Percentiles rank a stretch among this genome's conserved stretches.
These are phyloP conservation scores for Fukomys damarensis DNA, from an alignment of 2,113 vertebrate species.

Conservation along the genomic window DNA sequence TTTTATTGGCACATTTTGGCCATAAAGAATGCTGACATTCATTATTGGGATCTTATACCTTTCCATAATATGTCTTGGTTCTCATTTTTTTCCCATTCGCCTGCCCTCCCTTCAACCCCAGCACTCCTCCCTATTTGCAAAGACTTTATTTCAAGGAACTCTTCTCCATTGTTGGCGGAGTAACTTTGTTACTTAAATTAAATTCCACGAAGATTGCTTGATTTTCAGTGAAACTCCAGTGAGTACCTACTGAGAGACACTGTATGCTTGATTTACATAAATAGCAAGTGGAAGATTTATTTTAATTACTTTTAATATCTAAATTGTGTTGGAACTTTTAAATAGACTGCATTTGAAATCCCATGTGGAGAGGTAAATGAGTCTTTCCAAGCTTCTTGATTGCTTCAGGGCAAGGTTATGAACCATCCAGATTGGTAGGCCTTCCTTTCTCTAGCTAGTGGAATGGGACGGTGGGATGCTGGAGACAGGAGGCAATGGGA, in stretches of 20 bases:
- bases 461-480: not conserved
- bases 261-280: constrained; percentile 59
- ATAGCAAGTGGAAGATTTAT: constrained; percentile 52
- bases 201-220: not conserved
- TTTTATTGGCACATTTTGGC: no score
- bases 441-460: not conserved
- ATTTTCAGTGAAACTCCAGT: constrained; percentile 15
- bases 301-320: constrained; percentile 71
- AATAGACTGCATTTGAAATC: constrained; percentile 15
- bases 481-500: no score
- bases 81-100: no score
- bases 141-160: no score
- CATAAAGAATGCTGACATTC: no score
- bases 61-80: no score
- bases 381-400: constrained; percentile 4
- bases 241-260: constrained; percentile 35
- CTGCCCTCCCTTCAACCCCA: no score
- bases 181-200: constrained; percentile 54
- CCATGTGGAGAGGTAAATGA: not conserved
- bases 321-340: constrained; percentile 57
- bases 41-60: no score
- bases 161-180: no score
- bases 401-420: not conserved
- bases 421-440: not conserved
- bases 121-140: no score